phyloP scores from a whole-genome alignment of 2,113 vertebrate genomes.

The Hystrix brachyura region DNA sequence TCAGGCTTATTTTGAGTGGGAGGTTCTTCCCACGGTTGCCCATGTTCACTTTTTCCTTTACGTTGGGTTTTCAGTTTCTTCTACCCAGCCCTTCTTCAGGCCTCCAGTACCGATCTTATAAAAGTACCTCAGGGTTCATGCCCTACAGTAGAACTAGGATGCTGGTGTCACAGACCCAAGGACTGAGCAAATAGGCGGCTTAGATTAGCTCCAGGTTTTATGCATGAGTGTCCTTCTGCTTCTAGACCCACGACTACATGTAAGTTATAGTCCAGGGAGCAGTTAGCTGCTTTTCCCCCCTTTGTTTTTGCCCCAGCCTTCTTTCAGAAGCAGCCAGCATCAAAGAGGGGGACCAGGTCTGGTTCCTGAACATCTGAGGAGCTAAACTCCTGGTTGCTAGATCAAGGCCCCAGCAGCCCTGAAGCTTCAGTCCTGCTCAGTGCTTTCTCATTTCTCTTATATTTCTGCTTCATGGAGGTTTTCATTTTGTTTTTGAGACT shows the following conservation, averaged over 20 bases:
- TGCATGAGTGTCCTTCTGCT: neutral
- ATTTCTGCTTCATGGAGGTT: neutral
- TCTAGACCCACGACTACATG: neutral
- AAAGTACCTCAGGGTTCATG: neutral
- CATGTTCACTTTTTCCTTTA: neutral
- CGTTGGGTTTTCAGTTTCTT: neutral
- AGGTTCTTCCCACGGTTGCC: neutral
- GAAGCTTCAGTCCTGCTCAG: neutral
- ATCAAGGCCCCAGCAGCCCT: neutral
- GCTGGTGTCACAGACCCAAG: neutral
- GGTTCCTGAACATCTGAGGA: neutral
- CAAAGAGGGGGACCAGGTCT: neutral
- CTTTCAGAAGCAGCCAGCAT: neutral
- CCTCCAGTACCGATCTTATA: neutral
- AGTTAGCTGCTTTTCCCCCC: neutral
- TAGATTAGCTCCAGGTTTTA: neutral
- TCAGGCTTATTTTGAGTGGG: neutral
- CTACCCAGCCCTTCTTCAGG: too few relatives aligned
- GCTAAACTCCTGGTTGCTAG: neutral
- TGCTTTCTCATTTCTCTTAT: neutral
- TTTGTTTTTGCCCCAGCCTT: neutral
- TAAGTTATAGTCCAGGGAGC: neutral
- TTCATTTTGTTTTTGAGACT: slow-evolving; percentile 39
- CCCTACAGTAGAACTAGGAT: neutral
- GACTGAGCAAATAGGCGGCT: neutral